These are phyloP conservation scores for Drosophila pegasa DNA, from an alignment of 2,888 invertebrate genomes.

Conservation along the genomic window DNA sequence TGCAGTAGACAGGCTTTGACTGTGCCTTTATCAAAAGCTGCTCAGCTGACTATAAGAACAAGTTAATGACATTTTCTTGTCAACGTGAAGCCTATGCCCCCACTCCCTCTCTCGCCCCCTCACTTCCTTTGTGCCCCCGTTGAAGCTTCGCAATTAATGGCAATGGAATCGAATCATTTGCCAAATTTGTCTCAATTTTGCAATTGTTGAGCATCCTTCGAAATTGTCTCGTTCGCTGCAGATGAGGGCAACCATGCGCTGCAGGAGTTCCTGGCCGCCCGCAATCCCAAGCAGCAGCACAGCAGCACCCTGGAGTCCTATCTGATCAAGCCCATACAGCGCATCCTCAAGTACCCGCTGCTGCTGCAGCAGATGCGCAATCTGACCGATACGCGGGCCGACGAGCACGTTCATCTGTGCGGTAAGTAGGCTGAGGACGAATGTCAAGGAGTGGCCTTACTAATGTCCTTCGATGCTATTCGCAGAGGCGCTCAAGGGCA, in stretches of 20 bases:
- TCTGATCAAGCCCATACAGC: slow-evolving; percentile 99
- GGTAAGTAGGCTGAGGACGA: slow-evolving; percentile 86
- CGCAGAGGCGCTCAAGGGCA: slow-evolving; percentile 96
- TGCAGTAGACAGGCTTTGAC: slow-evolving; percentile 68
- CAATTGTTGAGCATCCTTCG: slow-evolving; percentile 13
- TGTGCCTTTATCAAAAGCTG: slow-evolving; percentile 76
- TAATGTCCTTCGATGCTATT: background rate
- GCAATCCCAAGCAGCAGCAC: slow-evolving; percentile 98
- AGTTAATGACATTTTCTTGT: slow-evolving; percentile 80
- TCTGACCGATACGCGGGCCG: slow-evolving; percentile 95
- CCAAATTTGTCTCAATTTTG: slow-evolving; percentile 71
- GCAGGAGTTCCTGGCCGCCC: slow-evolving; percentile 96
- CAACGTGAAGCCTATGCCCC: slow-evolving; percentile 60
- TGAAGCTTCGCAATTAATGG: slow-evolving; percentile 61
- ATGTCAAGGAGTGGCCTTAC: no score
- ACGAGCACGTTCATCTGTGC: slow-evolving; percentile 97
- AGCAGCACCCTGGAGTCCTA: slow-evolving; percentile 98
- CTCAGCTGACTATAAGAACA: slow-evolving; percentile 78
- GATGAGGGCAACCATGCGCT: slow-evolving; percentile 98
- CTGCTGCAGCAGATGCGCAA: slow-evolving; percentile 97
- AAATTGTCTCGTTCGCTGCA: slow-evolving; percentile 79
- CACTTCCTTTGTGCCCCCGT: background rate
- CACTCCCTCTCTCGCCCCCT: background rate
- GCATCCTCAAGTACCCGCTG: slow-evolving; percentile 98
- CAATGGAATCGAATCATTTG: slow-evolving; percentile 77